Conservation (phyloP, 2,113 vertebrate genomes). For the Cyanoramphus novaezelandiae region DNA sequence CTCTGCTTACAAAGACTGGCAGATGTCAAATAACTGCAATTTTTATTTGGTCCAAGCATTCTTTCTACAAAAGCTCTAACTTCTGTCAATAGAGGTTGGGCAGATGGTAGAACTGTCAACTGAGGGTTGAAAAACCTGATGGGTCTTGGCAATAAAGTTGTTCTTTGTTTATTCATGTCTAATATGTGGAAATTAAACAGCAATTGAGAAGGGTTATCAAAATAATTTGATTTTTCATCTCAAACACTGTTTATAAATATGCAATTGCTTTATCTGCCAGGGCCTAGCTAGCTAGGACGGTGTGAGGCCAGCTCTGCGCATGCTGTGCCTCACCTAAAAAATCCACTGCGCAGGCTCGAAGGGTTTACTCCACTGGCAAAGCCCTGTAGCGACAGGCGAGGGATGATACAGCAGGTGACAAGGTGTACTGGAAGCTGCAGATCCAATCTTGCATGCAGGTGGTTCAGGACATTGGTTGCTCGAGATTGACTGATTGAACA, state of each 20-base stretch:
- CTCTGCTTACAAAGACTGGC: conserved; percentile 11
- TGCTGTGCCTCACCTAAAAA: too few species aligned
- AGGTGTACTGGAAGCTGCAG: too few species aligned
- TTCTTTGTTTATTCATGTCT: conserved; percentile 57
- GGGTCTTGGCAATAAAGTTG: conserved; percentile 55
- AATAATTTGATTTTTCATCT: neutral
- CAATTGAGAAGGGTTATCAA: conserved; percentile 6
- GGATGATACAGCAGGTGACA: too few species aligned
- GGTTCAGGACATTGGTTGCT: too few species aligned
- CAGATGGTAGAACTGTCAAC: conserved; percentile 61
- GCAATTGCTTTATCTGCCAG: neutral
- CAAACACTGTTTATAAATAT: conserved; percentile 10
- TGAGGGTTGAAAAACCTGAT: conserved; percentile 43
- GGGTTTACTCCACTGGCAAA: too few species aligned
- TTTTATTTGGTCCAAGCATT: conserved; percentile 45
- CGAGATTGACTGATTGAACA: too few species aligned
- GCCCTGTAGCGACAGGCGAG: too few species aligned
- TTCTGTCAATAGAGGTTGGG: conserved; percentile 43
- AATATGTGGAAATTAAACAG: conserved; percentile 63
- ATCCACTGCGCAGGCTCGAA: too few species aligned
- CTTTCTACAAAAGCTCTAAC: conserved; percentile 19
- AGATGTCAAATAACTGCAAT: conserved; percentile 6
- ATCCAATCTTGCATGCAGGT: too few species aligned
- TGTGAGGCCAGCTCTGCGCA: too few species aligned
- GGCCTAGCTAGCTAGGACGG: too few species aligned